Base-by-base conservation (phyloP, 2,888 invertebrate species). In the Stegana nigrithorax region DNA sequence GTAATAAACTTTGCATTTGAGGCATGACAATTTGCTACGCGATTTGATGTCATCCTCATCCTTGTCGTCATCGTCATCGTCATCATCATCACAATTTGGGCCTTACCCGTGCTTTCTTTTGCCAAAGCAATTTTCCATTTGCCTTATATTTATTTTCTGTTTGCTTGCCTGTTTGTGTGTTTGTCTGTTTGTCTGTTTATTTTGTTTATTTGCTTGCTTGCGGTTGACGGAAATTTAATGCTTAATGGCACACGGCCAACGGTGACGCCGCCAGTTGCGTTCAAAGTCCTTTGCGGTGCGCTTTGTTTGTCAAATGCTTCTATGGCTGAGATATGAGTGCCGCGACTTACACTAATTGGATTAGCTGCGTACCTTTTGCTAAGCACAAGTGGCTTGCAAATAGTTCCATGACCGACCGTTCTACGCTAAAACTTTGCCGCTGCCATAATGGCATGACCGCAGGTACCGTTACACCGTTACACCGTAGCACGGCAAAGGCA, bases 1-100 rank as follows among this genome's bases (percentile, higher is more conserved):
- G 32, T 55, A 55, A 55, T 55, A 55, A 55, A 55, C 32, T 55
- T 55, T 55, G 21, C 32, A 55, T 36, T 51, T 23, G 53, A 55
- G 32, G 12, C 32, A 55, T 14, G 53, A 55, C 36, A 55, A 55
- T 55, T 55, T 36, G 32, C 25, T 36, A n/a, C n/a, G n/a, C n/a
- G n/a, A n/a, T n/a, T n/a, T n/a, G n/a, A n/a, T n/a, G n/a, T n/a
- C n/a, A n/a, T n/a, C n/a, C n/a, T n/a, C n/a, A n/a, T n/a, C n/a
- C n/a, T n/a, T n/a, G n/a, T n/a, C n/a, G n/a, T n/a, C n/a, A n/a
- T n/a, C n/a, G 39, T n/a, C 39, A 39, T 14, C 4, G 14, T 39
- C 1, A 39, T 3, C 10, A 36, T n/a, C n/a, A n/a, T n/a, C n/a
- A n/a, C n/a, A n/a, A n/a, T n/a, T n/a, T n/a, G n/a, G n/a, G n/a